Conservation (phyloP, 2,888 invertebrate species). For the Matsumyia berberina region DNA sequence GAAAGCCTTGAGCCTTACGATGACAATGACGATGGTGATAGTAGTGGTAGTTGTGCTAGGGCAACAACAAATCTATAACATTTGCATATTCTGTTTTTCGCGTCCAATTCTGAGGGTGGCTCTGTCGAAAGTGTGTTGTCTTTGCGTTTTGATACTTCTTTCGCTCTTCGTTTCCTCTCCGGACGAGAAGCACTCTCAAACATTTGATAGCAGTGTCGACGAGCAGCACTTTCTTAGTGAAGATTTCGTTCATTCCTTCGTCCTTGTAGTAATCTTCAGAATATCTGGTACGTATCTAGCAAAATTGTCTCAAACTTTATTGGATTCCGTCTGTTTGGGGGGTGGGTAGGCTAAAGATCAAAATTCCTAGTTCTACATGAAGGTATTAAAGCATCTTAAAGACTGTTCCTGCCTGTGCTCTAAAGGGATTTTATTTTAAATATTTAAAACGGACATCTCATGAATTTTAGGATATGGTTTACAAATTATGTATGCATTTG, state of each 20-base stretch:
- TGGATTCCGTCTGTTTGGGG: not conserved
- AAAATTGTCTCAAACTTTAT: slow-evolving; percentile 14
- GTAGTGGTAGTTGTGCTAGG: slow-evolving; percentile 1
- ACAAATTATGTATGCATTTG: no score
- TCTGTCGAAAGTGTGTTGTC: slow-evolving; percentile 18
- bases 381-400: slow-evolving; percentile 1
- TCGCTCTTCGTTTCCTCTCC: no score
- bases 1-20: slow-evolving; percentile 14
- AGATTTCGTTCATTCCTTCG: not conserved
- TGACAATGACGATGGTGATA: not conserved
- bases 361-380: not conserved
- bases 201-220: slow-evolving; percentile 7
- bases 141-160: slow-evolving; percentile 6
- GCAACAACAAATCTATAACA: slow-evolving; percentile 50
- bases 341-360: not conserved
- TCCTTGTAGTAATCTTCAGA: slow-evolving; percentile 10
- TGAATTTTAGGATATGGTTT: no score
- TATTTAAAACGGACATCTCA: no score
- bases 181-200: slow-evolving; percentile 29
- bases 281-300: not conserved
- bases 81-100: slow-evolving; percentile 60
- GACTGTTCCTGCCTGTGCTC: no score
- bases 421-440: no score
- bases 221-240: slow-evolving; percentile 25
- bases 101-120: slow-evolving; percentile 28